Percentiles rank a stretch among this genome's conserved stretches.
Evolutionary conservation across 2,113 vertebrate species (phyloP).

Genomic region (Nipponia nippon): DNA sequence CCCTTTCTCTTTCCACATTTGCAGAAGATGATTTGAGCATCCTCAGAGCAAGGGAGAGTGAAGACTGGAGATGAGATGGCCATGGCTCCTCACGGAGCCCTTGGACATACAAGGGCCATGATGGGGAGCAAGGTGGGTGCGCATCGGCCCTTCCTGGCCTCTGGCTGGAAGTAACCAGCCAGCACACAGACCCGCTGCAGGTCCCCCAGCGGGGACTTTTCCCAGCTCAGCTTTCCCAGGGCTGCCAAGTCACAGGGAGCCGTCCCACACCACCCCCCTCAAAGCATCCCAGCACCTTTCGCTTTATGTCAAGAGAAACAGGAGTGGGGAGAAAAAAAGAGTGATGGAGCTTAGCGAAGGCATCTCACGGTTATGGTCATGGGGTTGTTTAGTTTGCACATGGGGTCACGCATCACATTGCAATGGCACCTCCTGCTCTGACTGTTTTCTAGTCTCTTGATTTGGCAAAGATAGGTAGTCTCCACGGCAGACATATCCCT

Average conservation of each 20-base stretch:
- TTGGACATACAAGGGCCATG: accelerated
- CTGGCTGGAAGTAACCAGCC: not conserved
- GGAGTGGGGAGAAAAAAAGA: not conserved
- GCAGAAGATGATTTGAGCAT: not conserved
- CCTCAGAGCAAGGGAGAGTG: not conserved
- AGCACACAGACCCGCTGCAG: accelerated
- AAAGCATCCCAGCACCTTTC: not conserved
- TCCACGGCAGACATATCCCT: not conserved
- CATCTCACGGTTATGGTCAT: not conserved
- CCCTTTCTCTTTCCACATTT: not conserved
- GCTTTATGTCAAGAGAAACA: not conserved
- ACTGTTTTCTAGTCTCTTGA: not conserved
- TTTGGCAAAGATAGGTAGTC: not conserved
- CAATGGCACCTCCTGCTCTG: not conserved
- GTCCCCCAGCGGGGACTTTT: not conserved
- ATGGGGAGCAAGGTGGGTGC: not conserved
- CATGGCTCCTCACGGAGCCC: not conserved
- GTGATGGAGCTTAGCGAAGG: not conserved
- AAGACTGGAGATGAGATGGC: not conserved
- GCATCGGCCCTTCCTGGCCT: not conserved
- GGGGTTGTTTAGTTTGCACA: not conserved
- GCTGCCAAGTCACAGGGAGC: not conserved
- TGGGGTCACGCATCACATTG: not conserved
- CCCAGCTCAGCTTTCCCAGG: not conserved
- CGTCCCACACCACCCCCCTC: not conserved